Conservation (phyloP, 2,888 invertebrate species). For the Microctonus hyperodae region DNA sequence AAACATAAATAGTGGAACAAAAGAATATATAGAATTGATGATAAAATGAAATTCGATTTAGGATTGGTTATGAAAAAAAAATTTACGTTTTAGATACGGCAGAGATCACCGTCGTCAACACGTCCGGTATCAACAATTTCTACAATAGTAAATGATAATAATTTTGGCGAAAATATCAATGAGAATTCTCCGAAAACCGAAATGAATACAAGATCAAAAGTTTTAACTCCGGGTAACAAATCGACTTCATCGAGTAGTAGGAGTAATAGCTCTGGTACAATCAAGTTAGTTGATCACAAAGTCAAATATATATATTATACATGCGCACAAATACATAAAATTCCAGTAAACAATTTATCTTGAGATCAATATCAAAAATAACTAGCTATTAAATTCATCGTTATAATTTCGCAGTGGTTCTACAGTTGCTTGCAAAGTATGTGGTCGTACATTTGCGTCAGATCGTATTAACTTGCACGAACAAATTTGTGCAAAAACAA, state of each 20-base stretch:
- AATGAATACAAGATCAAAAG: slow-evolving; percentile 47
- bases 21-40: neutral
- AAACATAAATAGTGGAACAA: neutral
- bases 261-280: slow-evolving; percentile 17
- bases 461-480: slow-evolving; percentile 86
- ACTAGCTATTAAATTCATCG: slow-evolving; percentile 9
- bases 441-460: slow-evolving; percentile 80
- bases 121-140: slow-evolving; percentile 49
- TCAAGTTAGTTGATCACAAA: neutral
- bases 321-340: neutral
- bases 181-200: slow-evolving; percentile 43
- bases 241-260: slow-evolving; percentile 22
- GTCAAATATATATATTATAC: slow-evolving; percentile 29
- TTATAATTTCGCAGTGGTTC: slow-evolving; percentile 42
- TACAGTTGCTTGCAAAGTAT: slow-evolving; percentile 73
- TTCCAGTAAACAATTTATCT: neutral
- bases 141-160: slow-evolving; percentile 42
- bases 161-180: slow-evolving; percentile 40
- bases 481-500: slow-evolving; percentile 82
- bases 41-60: slow-evolving; percentile 2
- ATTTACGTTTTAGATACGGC: slow-evolving; percentile 40
- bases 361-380: slow-evolving; percentile 8
- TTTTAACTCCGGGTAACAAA: slow-evolving; percentile 32
- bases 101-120: slow-evolving; percentile 37
- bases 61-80: slow-evolving; percentile 33